Evolutionary conservation across 2,888 invertebrate genomes (phyloP), one percentile per base, ranked within the genome.

Genomic region (Coremacera marginata): DNA sequence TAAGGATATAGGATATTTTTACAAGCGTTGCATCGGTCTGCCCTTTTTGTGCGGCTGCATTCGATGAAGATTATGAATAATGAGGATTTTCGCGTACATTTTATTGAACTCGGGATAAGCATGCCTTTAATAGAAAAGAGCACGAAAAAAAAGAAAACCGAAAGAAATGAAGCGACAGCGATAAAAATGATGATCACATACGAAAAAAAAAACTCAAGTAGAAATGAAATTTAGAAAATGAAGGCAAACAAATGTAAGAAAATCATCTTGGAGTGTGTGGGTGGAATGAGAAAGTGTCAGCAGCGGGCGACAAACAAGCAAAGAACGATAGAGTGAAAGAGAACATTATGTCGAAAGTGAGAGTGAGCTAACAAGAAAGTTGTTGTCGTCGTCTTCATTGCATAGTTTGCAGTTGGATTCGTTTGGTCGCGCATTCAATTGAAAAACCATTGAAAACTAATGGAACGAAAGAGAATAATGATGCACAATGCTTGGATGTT

Each of bases 391-490:
- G 16, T 11, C 49, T 22, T 22, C 55, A 27, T 51, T 44, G 27
- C 72, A 19, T 60, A n/a, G 19, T 11, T 52, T 67, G 73, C 34
- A 37, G 55, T 71, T 55, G 63, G 76, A 75, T 79, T 73, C 74
- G 78, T 79, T 74, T 77, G 79, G 73, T 80, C 77, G 79, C 76
- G 80, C 81, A 81, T 80, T 81, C 82, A 81, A 82, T 82, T 82
- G 83, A 82, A 83, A 87, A 87, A 86, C 87, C 87, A 87, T 88
- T 88, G 84, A 86, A 86, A 87, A 85, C 88, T 88, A 88, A 88
- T 88, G 88, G 87, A 85, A 87, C 84, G 88, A 86, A 87, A 88
- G 88, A 88, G 88, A 88, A 88, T 88, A 88, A 88, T 88, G 88
- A 88, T 84, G 81, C 83, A 82, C 83, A 83, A 84, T 55, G 55